Conservation (phyloP, 2,113 vertebrate species). For the Calyptommatus sinebrachiatus region DNA sequence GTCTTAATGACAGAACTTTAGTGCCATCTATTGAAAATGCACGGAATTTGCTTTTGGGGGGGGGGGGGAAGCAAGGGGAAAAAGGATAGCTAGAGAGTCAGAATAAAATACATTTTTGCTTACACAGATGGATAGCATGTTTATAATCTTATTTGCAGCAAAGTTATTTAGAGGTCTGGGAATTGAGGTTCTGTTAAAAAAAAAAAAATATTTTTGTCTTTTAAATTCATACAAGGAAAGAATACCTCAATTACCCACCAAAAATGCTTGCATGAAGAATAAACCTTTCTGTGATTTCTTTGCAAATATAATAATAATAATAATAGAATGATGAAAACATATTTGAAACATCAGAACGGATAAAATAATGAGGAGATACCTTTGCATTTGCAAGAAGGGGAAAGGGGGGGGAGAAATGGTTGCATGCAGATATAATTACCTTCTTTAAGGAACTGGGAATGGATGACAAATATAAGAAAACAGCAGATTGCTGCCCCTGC, state of each 20-base stretch:
- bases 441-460: conserved; percentile 95
- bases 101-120: conserved; percentile 64
- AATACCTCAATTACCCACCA: conserved; percentile 32
- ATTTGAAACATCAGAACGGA: conserved; percentile 51
- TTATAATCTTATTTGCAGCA: conserved; percentile 49
- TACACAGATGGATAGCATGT: conserved; percentile 56
- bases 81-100: conserved; percentile 62
- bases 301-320: conserved; percentile 27
- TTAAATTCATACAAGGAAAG: conserved; percentile 23
- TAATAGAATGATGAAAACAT: neutral
- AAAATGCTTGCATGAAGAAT: conserved; percentile 19
- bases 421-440: conserved; percentile 79
- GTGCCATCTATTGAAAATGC: conserved; percentile 95
- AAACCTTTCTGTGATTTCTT: conserved; percentile 45
- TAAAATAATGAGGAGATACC: conserved; percentile 56
- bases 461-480: conserved; percentile 90
- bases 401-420: neutral
- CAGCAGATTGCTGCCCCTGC: conserved; percentile 95
- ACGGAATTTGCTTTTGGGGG: conserved; percentile 50
- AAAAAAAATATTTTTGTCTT: neutral
- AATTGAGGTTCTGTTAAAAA: conserved; percentile 22
- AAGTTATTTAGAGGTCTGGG: conserved; percentile 45
- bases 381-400: conserved; percentile 41
- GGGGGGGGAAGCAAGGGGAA: neutral
- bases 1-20: conserved; percentile 86